Base-by-base conservation (phyloP, 2,888 invertebrate species). In the Pterostichus madidus region DNA sequence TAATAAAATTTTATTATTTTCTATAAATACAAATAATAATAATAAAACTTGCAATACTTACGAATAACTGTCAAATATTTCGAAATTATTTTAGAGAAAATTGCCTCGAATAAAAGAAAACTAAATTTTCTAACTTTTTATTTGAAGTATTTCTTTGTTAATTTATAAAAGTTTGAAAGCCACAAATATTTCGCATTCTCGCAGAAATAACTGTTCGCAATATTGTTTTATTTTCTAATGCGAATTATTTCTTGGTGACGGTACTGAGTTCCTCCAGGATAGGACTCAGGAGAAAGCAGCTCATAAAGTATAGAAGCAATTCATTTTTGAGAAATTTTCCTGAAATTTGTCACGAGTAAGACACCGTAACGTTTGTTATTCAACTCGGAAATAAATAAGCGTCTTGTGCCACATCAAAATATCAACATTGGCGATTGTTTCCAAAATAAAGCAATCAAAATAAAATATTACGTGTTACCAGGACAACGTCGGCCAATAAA, bases 371-470 rank as follows among this genome's bases (percentile, higher is more conserved):
- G 64, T 64, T 64, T 64, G n/a, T 64, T 35, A 64, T 32, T 64
- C 64, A 13, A 53, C 15, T 31, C 5, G 64, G 64, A 64, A 64
- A 64, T 64, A 64, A 64, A 64, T 64, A 64, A 64, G 17, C 39
- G n/a, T 0, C 64, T 31, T 32, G 11, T 64, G 64, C 64, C 64
- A 64, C 64, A 64, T 64, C 32, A 64, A 64, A 73, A 78, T 78
- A 78, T 78, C 78, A 78, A 78, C 78, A 78, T 17, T 78, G 32
- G 31, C 24, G 46, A 78, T 59, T 78, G 78, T 78, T 78, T 78
- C 56, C 78, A 78, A 78, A 78, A 78, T 59, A 78, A 61, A 78
- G 44, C 78, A 78, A 78, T 78, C 78, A 78, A 78, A 44, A 78
- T 78, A 61, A 78, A 44, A 56, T 77, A 77, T 77, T 77, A 77